A percentile compares a stretch with the other conserved stretches of the same genome.
phyloP scores from a whole-genome alignment of 2,888 invertebrate species.

The Orthosia cruda region DNA sequence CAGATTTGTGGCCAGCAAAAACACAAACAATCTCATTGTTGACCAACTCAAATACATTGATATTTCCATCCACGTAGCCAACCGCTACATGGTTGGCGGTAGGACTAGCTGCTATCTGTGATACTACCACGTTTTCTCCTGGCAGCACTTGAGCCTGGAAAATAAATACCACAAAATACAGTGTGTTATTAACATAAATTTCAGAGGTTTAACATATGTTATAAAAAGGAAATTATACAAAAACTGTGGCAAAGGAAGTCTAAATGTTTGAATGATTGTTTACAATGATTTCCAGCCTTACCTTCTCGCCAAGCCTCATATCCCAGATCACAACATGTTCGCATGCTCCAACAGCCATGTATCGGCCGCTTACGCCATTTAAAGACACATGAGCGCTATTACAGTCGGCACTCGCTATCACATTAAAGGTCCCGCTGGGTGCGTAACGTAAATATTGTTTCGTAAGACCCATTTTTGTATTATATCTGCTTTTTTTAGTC shows the following conservation, averaged over 20 bases:
- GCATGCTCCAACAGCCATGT: slow-evolving; percentile 97
- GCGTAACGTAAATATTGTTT: slow-evolving; percentile 98
- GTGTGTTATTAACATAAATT: background rate
- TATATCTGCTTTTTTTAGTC: slow-evolving; percentile 18
- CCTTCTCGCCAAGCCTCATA: slow-evolving; percentile 96
- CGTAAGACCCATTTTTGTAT: slow-evolving; percentile 95
- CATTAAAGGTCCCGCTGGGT: slow-evolving; percentile 96
- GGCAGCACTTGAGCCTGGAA: slow-evolving; percentile 94
- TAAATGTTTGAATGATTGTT: background rate
- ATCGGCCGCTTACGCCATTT: slow-evolving; percentile 95
- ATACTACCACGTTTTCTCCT: slow-evolving; percentile 96
- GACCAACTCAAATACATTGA: slow-evolving; percentile 96
- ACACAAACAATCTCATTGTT: slow-evolving; percentile 94
- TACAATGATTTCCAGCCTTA: slow-evolving; percentile 75
- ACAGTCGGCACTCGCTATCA: slow-evolving; percentile 95
- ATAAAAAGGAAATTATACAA: background rate
- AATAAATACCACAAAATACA: background rate
- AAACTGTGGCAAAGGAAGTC: background rate
- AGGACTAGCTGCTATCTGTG: slow-evolving; percentile 94
- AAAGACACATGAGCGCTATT: slow-evolving; percentile 96
- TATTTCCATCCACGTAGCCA: slow-evolving; percentile 97
- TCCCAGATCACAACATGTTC: slow-evolving; percentile 99
- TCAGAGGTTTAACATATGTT: background rate
- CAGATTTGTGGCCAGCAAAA: slow-evolving; percentile 96
- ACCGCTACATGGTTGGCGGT: slow-evolving; percentile 96